These are phyloP conservation scores for Enteromius unitaeniatus DNA, from an alignment of 2,797 vertebrate species.

Conservation along the genomic window DNA sequence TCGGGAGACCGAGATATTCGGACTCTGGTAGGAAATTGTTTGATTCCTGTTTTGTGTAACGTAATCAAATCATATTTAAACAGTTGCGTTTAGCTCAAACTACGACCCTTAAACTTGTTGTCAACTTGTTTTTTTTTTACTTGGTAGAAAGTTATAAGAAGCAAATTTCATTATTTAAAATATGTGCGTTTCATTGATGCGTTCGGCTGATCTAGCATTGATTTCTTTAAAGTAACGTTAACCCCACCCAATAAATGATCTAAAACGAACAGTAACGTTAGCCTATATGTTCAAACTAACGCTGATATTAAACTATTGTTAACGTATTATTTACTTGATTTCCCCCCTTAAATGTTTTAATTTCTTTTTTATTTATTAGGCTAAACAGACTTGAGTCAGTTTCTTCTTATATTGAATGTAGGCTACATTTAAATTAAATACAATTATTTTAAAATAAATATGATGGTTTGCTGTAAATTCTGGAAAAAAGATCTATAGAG, in stretches of 20 bases:
- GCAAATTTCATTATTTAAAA: neutral
- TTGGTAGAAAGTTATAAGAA: neutral
- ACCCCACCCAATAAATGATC: slow-evolving; percentile 15
- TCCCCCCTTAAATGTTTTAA: neutral
- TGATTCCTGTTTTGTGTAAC: neutral
- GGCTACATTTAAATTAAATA: neutral
- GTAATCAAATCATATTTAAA: neutral
- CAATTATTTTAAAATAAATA: neutral
- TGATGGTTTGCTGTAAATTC: neutral
- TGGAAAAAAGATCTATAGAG: neutral
- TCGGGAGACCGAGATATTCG: slow-evolving; percentile 88
- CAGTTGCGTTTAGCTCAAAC: neutral
- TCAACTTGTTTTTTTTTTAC: neutral
- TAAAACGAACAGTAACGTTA: neutral
- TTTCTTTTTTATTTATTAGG: neutral
- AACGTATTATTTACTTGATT: neutral
- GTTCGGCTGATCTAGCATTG: neutral
- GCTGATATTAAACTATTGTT: neutral
- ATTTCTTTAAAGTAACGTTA: neutral
- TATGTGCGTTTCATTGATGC: neutral
- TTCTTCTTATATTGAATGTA: neutral
- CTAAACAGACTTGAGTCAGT: neutral
- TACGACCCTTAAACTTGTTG: neutral
- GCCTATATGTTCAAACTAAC: neutral
- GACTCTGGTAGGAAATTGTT: slow-evolving; percentile 85